A percentile compares a stretch with the other conserved stretches of the same genome.
phyloP scores from a whole-genome alignment of 2,888 invertebrate genomes.

The Vesta saturnalis region DNA sequence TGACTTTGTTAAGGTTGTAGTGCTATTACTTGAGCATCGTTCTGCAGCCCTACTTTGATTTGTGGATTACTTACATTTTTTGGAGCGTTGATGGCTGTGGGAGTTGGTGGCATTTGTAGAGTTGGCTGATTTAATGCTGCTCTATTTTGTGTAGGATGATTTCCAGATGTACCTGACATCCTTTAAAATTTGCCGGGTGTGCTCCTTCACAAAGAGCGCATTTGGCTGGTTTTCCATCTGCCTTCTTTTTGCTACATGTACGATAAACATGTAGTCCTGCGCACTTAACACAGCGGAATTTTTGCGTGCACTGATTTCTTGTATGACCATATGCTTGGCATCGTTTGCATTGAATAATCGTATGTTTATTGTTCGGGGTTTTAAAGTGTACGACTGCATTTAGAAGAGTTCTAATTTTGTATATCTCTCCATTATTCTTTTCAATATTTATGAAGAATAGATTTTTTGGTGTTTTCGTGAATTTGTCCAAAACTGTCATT shows the following conservation, averaged over 20 bases:
- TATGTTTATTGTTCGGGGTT: too few species aligned
- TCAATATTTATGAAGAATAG: conserved; percentile 3
- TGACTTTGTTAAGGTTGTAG: neutral
- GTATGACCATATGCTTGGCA: conserved; percentile 18
- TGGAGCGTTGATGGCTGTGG: neutral
- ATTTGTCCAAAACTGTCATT: conserved; percentile 14
- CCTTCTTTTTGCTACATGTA: neutral
- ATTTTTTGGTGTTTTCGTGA: conserved; percentile 10
- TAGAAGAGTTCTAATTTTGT: conserved; percentile 17
- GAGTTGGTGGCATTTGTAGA: conserved; percentile 5
- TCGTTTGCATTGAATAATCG: conserved; percentile 22
- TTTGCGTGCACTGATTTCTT: conserved; percentile 11
- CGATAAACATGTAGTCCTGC: neutral
- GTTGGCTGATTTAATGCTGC: conserved; percentile 9
- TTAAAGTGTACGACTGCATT: too few species aligned
- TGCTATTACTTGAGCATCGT: neutral
- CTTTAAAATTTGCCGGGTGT: conserved; percentile 27
- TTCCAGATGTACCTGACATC: conserved; percentile 21
- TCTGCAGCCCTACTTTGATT: neutral
- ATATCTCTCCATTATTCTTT: conserved; percentile 19
- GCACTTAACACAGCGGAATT: neutral
- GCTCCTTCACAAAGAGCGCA: neutral
- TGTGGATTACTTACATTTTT: neutral
- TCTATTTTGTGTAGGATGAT: conserved; percentile 19
- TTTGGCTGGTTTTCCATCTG: neutral